Evolutionary conservation across 2,797 vertebrate genomes (phyloP), one percentile per base, ranked within the genome.

Genomic region (Myotis vivesi): DNA sequence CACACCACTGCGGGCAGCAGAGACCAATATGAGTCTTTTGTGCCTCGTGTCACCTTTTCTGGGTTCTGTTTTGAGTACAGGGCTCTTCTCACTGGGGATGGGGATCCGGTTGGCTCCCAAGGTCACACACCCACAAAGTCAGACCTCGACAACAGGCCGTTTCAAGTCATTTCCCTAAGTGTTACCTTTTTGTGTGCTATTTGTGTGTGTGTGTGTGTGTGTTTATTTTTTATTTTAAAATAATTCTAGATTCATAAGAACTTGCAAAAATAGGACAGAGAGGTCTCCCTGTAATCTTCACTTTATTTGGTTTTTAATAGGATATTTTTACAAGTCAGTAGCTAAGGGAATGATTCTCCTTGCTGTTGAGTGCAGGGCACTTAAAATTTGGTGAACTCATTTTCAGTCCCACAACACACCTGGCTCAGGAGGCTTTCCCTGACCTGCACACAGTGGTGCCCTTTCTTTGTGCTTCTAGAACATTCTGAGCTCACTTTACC

Each of bases 401-500:
- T 64, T 66, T 77, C 46, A 8, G 72, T 82, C 16, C 38, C 33
- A 53, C 1, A 49, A 38, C 6, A 36, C 7, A 6, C 7, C 5
- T 8, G 13, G 30, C 49, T n/a, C 6, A 4, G 57, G 46, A 91
- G 38, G 10, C 6, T 12, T 53, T 55, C 62, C 30, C 38, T 25
- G 8, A 68, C 6, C 46, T 44, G 4, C 5, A 5, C 28, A 23
- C 1, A 53, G 28, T 1, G 30, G 8, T 91, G 41, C 25, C 75
- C 9, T 91, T 96, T 79, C 83, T 72, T 68, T 44, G 30, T 19
- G 72, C 55, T 71, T 89, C 77, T 22, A 44, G 77, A 93, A 86
- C 19, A n/a, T 66, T 4, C 72, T 49, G 13, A 79, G 22, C 13
- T 59, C 55, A 53, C 55, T 19, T 77, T 46, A n/a, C 44, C 46